Base-by-base conservation (phyloP, 1,140 invertebrate genomes). In the Bombus soroeensis region DNA sequence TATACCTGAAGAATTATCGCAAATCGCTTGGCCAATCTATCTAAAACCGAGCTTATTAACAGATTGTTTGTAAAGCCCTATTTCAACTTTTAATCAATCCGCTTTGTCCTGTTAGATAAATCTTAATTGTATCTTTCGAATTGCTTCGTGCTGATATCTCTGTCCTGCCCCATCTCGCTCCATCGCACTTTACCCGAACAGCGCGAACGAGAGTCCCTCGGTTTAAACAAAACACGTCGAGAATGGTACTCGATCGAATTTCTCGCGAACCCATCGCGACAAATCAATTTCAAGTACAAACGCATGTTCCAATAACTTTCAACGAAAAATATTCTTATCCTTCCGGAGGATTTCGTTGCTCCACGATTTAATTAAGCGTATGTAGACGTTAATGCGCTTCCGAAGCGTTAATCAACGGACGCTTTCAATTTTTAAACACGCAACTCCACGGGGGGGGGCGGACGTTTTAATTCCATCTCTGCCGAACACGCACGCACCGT, bases 111-210 rank as follows among this genome's bases (percentile, higher is more conserved):
- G 53, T 47, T 83, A 89, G 79, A 89, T 89, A 89, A 89, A 89
- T 89, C 88, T 89, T 89, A 89, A 89, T 89, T 89, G 87, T 86
- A 82, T 89, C 88, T 89, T 89, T 89, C 83, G 87, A 79, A 84
- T 84, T 79, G 78, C 75, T 86, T 89, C 80, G 83, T 74, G 68
- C 53, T 62, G 74, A 75, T 43, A 64, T 37, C 41, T 76, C 79
- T 68, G 34, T 34, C 83, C 80, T 76, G 0, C 70, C 6, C 8
- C 25, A 25, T 41, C 18, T 4, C 34, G 34, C 18, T 8, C 9
- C 66, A 12, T 18, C 66, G 28, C n/a, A 5, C 13, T 22, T 59
- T 43, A 22, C 12, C 1, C n/a, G 1, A 37, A 39, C 32, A 25
- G 34, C 15, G 25, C 39, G 28, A 70, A 78, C 74, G 18, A 59